A percentile compares a stretch with the other conserved stretches of the same genome.
Conservation (phyloP, 37 sponge, comb jelly and placozoan species). For the Spongilla lacustris region DNA sequence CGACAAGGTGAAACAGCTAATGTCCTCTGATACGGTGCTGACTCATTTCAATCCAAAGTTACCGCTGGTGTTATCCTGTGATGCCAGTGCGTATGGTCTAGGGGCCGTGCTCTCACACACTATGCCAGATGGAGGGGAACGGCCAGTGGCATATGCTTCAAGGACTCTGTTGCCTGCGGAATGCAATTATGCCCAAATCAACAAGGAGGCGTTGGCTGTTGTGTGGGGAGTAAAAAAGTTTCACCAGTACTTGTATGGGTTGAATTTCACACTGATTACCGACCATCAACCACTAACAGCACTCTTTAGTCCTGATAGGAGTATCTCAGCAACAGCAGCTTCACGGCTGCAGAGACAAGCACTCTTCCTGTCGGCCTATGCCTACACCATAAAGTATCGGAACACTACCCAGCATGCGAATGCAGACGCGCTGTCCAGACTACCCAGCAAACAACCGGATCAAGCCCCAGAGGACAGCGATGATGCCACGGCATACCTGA, state of each 20-base stretch:
- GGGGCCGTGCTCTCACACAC: conserved; percentile 33
- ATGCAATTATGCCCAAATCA: conserved; percentile 1
- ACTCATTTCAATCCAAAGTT: conserved; percentile 2
- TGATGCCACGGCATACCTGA: background rate
- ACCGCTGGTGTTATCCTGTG: conserved; percentile 8
- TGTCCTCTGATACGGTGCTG: conserved; percentile 13
- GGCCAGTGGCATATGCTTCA: conserved; percentile 19
- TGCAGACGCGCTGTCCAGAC: conserved; percentile 26
- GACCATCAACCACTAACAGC: conserved; percentile 17
- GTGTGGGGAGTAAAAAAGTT: background rate
- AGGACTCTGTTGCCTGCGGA: background rate
- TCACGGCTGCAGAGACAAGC: conserved; percentile 9
- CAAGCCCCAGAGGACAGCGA: background rate
- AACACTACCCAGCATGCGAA: conserved; percentile 18
- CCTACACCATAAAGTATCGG: conserved; percentile 14
- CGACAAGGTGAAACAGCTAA: conserved; percentile 2
- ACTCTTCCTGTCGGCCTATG: conserved; percentile 14
- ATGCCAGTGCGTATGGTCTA: conserved; percentile 19
- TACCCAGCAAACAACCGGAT: background rate
- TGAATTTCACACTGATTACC: background rate
- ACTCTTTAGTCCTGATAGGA: background rate
- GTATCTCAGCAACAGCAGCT: background rate
- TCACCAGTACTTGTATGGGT: conserved; percentile 21
- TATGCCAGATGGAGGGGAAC: conserved; percentile 13
- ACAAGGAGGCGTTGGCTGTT: conserved; percentile 10